Base-by-base conservation (phyloP, 1,140 invertebrate species). In the Nixonia krombeini region DNA sequence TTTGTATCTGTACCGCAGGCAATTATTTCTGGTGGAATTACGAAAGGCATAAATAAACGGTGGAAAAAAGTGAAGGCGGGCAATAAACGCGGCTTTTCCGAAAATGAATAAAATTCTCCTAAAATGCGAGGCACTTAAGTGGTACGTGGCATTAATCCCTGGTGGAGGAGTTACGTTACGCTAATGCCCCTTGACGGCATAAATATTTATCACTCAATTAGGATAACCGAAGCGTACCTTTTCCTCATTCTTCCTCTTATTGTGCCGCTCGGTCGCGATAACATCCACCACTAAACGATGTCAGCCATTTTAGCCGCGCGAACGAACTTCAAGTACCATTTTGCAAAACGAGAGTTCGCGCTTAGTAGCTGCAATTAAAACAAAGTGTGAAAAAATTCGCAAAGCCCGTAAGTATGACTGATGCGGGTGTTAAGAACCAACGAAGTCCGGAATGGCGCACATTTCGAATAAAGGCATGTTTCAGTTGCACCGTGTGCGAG, bases 151-250 rank as follows among this genome's bases (percentile, higher is more conserved):
- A 66, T 70, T 65, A 65, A 65, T 70, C 41, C 53, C 58, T 57
- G 41, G 52, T 10, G 66, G 68, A 46, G 47, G 56, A 72, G 67
- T 70, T 74, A 64, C 72, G 64, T 72, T 69, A 62, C 69, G 64
- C 59, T 76, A 75, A 75, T 75, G 70, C 68, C 33, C 59, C 58
- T 64, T 70, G 69, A 72, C 62, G 56, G 62, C 72, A 74, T 76
- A 76, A 72, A 74, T 76, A 76, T 76, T 76, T 76, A 72, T 76
- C 68, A 72, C 65, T 70, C 63, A 58, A 70, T 70, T 65, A 65
- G 61, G 61, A 62, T 64, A 37, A 56, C 51, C 46, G 33, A 50
- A 63, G 59, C 47, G 52, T 56, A 70, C 55, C 61, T 61, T 63
- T 61, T 29, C 52, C 31, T 63, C 68, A 66, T 70, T 70, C 50